phyloP scores from a whole-genome alignment of 1,140 invertebrate species.

The Sitophilus oryzae region DNA sequence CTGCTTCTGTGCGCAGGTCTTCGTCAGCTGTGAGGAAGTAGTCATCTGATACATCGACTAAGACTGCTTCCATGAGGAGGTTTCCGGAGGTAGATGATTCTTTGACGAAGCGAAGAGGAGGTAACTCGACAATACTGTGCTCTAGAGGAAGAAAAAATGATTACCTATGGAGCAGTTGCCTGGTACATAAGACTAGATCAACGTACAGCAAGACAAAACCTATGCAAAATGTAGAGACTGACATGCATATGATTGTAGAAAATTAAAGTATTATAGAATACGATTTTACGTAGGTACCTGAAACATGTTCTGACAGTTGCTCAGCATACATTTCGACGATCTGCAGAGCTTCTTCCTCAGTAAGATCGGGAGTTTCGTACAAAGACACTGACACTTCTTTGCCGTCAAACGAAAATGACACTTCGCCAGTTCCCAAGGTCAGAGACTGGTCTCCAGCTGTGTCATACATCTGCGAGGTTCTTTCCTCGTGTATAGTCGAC shows the following conservation, averaged over 20 bases:
- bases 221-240: too few relatives aligned
- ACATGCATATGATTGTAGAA: neutral
- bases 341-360: slow-evolving; percentile 83
- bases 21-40: slow-evolving; percentile 71
- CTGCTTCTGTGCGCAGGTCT: slow-evolving; percentile 75
- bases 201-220: too few relatives aligned
- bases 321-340: slow-evolving; percentile 92
- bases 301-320: slow-evolving; percentile 81
- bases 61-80: slow-evolving; percentile 81
- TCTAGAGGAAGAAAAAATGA: slow-evolving; percentile 46
- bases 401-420: slow-evolving; percentile 85
- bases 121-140: slow-evolving; percentile 81
- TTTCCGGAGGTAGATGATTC: slow-evolving; percentile 83
- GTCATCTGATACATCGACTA: slow-evolving; percentile 84
- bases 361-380: slow-evolving; percentile 86
- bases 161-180: too few relatives aligned
- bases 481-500: slow-evolving; percentile 85
- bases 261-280: neutral
- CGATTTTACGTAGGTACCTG: too few relatives aligned
- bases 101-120: slow-evolving; percentile 79
- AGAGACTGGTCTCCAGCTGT: slow-evolving; percentile 67
- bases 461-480: slow-evolving; percentile 81
- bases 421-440: slow-evolving; percentile 71
- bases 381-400: slow-evolving; percentile 85
- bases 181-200: too few relatives aligned